phyloP scores from a whole-genome alignment of 30 jellyfish, hydroid and myxozoan species.

The Pseudorhiza aurosa region DNA sequence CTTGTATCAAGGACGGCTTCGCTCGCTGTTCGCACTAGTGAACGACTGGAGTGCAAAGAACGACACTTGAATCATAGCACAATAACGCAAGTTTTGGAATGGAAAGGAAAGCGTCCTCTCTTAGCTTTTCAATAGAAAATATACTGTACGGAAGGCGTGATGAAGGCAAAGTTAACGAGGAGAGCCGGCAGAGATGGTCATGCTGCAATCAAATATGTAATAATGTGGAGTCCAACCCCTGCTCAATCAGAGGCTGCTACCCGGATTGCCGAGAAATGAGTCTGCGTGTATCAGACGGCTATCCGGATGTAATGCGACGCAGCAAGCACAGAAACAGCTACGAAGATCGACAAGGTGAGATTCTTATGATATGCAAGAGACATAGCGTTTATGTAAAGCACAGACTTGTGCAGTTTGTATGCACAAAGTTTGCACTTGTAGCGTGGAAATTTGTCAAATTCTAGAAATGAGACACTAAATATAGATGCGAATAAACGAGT shows the following conservation, averaged over 20 bases:
- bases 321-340: conserved; percentile 21
- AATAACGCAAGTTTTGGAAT: not conserved
- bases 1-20: not conserved
- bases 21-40: not conserved
- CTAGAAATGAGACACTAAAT: too few species aligned
- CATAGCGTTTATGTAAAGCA: too few species aligned
- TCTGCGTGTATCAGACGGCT: conserved; percentile 25
- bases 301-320: conserved; percentile 3
- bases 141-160: conserved; percentile 49
- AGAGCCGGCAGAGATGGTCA: not conserved
- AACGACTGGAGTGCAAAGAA: not conserved
- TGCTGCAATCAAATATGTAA: conserved; percentile 5
- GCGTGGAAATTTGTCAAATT: too few species aligned
- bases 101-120: conserved; percentile 26
- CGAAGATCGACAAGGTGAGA: conserved; percentile 35
- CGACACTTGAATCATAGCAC: not conserved
- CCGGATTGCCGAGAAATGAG: conserved; percentile 18
- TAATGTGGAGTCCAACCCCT: not conserved
- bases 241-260: conserved; percentile 29
- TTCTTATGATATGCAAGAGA: too few species aligned
- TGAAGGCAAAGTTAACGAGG: conserved; percentile 10
- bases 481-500: too few species aligned
- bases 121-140: conserved; percentile 57
- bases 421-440: too few species aligned
- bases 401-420: too few species aligned